Evolutionary conservation across 2,888 invertebrate genomes (phyloP), one percentile per base, ranked within the genome.

Genomic region (Drosophila recens): DNA sequence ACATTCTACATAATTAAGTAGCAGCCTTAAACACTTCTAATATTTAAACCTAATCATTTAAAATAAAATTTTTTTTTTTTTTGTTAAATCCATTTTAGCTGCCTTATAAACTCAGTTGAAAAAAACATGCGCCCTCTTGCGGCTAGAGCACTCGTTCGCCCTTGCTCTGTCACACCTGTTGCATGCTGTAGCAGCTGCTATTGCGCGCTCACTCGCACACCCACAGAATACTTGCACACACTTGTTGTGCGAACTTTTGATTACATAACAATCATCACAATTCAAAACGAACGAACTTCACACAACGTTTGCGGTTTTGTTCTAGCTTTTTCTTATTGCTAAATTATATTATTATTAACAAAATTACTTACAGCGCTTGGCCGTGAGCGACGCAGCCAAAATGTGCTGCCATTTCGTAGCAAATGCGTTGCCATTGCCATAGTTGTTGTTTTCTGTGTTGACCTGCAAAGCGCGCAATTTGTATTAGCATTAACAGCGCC

Each of bases 341-440:
- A 23, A 6, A 46, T 11, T 36, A 0, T n/a, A 13, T 36, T 17
- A 4, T 17, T 30, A 17, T 36, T 17, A 4, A n/a, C 42, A 20
- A 20, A 23, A 27, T 38, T 72, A 72, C 76, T 79, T 27, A 81
- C 72, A 23, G 58, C 66, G n/a, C 84, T 58, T 63, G 81, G 80
- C 66, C 72, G 80, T 57, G 85, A 80, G 38, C 82, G 69, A 30
- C 85, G 65, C 56, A 91, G 78, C 75, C 68, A 82, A 57, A 67
- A 45, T 42, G 74, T 71, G 48, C 86, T 79, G 67, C 75, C 65
- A 67, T 80, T 90, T 75, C 88, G 88, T 23, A 91, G 80, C 62
- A 91, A 75, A 77, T 87, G 80, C 61, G 86, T 78, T 62, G 90
- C 88, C 91, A 91, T 92, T 70, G 73, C 56, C 58, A 42, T 63